phyloP scores from a whole-genome alignment of 2,113 vertebrate species.

The Chlamydotis undulata region DNA sequence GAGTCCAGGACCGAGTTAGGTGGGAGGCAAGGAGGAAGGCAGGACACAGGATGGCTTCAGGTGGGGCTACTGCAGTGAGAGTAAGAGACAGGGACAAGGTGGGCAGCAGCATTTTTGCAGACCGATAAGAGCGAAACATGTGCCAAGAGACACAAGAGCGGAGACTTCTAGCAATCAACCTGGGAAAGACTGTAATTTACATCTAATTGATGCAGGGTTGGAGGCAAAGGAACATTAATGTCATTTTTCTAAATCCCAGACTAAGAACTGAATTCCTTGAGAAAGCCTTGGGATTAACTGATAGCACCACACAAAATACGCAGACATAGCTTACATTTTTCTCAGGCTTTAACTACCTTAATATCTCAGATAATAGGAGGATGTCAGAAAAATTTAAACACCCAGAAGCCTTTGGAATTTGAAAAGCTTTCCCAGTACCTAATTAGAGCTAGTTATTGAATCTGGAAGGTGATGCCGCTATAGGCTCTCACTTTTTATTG shows the following conservation, averaged over 20 bases:
- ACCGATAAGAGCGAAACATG: not conserved
- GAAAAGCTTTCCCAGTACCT: constrained; percentile 11
- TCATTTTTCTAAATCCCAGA: constrained; percentile 45
- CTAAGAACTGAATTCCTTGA: constrained; percentile 35
- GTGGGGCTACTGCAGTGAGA: not conserved
- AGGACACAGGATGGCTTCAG: not conserved
- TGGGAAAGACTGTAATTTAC: not conserved
- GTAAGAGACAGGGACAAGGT: not conserved
- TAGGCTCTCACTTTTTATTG: not conserved
- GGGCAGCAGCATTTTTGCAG: not conserved
- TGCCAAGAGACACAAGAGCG: not conserved
- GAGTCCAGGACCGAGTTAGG: not conserved
- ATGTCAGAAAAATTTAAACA: constrained; percentile 46
- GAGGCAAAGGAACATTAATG: constrained; percentile 23
- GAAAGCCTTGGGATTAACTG: constrained; percentile 59
- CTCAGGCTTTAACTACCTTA: constrained; percentile 59
- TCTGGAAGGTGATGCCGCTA: not conserved
- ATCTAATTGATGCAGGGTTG: not conserved
- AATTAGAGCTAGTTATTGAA: constrained; percentile 16
- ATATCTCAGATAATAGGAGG: constrained; percentile 42
- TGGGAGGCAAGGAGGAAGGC: not conserved
- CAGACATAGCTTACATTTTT: constrained; percentile 67
- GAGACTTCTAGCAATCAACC: not conserved
- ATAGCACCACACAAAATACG: constrained; percentile 27
- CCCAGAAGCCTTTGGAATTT: constrained; percentile 37